Percentiles rank a stretch among this genome's conserved stretches.
Evolutionary conservation across 2,113 vertebrate genomes (phyloP).

Genomic region (Callipepla squamata): DNA sequence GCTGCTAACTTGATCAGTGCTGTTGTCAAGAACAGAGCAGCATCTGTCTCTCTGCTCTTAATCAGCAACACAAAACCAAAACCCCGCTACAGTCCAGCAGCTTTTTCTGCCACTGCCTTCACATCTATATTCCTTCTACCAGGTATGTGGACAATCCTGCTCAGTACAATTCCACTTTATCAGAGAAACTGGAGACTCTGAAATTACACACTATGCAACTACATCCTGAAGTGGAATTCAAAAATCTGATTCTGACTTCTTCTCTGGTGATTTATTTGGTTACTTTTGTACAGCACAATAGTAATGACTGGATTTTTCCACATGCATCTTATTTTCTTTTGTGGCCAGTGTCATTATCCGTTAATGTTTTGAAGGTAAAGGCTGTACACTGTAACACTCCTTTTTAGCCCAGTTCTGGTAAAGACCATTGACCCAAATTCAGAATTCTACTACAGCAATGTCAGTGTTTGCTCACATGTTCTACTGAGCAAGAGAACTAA

Average conservation of each 20-base stretch:
- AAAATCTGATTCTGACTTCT: not conserved
- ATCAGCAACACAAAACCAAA: not conserved
- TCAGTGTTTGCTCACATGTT: not conserved
- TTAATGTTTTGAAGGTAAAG: not conserved
- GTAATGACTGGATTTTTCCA: not conserved
- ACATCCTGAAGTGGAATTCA: not conserved
- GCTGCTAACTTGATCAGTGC: not conserved
- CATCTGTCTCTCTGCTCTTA: not conserved
- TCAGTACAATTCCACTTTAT: not conserved
- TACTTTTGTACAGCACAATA: not conserved
- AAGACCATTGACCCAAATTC: not conserved
- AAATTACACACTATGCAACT: not conserved
- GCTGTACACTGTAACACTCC: not conserved
- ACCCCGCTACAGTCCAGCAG: not conserved
- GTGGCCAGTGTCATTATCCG: not conserved
- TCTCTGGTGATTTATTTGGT: not conserved
- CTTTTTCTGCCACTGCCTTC: not conserved
- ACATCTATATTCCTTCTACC: not conserved
- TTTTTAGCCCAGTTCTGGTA: not conserved
- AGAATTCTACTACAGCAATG: not conserved
- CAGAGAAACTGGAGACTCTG: not conserved
- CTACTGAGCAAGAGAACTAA: not conserved
- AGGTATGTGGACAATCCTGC: not conserved
- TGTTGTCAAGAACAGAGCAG: not conserved
- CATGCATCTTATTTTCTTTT: not conserved